Evolutionary conservation across 1,140 invertebrate genomes (phyloP).

Genomic region (Trichomalopsis sarcophagae): DNA sequence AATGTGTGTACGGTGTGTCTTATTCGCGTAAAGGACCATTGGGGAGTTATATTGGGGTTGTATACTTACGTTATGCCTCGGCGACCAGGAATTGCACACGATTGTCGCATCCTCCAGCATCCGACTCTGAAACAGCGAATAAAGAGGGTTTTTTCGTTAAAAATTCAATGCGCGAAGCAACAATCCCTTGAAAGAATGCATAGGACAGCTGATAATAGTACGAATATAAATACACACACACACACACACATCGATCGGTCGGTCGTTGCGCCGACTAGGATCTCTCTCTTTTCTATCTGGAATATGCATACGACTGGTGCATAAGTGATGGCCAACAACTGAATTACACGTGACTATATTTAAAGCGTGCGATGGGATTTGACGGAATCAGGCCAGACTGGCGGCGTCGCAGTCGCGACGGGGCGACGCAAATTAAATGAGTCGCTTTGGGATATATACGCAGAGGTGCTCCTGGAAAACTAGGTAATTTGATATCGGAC

Average conservation of each 20-base stretch:
- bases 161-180: conserved; percentile 51
- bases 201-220: neutral
- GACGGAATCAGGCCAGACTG: conserved; percentile 71
- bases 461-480: conserved; percentile 56
- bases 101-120: conserved; percentile 91
- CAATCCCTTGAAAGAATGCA: neutral
- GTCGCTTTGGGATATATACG: conserved; percentile 65
- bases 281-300: neutral
- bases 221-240: neutral
- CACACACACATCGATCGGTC: neutral
- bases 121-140: conserved; percentile 83
- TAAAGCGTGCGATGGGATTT: conserved; percentile 67
- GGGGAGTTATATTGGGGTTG: neutral
- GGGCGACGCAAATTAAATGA: conserved; percentile 69
- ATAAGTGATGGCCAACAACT: conserved; percentile 38
- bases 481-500: conserved; percentile 68
- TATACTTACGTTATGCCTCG: conserved; percentile 88
- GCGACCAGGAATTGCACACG: conserved; percentile 92
- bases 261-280: neutral
- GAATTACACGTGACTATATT: conserved; percentile 62
- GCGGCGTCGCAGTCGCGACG: conserved; percentile 61
- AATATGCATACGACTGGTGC: conserved; percentile 19
- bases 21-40: too few species aligned
- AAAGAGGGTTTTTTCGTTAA: too few species aligned
- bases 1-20: too few species aligned